A percentile compares a stretch with the other conserved stretches of the same genome.
These are phyloP conservation scores for Orthosia gothica DNA, from an alignment of 2,888 invertebrate species.

Conservation along the genomic window DNA sequence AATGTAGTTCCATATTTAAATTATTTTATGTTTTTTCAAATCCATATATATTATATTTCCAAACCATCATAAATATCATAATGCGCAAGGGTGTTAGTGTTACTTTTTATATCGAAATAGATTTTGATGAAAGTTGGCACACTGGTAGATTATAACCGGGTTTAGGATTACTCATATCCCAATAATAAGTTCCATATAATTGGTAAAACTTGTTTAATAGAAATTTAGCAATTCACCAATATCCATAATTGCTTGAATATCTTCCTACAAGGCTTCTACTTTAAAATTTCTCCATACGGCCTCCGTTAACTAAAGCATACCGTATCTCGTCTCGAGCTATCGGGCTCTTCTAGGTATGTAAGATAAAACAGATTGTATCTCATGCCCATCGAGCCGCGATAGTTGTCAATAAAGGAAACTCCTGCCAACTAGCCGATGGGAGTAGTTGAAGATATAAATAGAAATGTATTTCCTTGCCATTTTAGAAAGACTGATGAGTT, in stretches of 20 bases:
- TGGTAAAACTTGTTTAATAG: not conserved
- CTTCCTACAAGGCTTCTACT: not conserved
- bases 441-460: slow-evolving; percentile 22
- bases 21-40: not conserved
- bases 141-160: no score
- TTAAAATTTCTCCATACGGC: not conserved
- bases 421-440: slow-evolving; percentile 7
- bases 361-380: slow-evolving; percentile 52
- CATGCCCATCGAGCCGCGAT: slow-evolving; percentile 16
- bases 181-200: no score
- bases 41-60: no score
- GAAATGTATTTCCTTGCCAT: not conserved
- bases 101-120: no score
- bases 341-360: slow-evolving; percentile 7
- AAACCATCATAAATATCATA: no score
- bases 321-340: slow-evolving; percentile 7
- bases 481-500: not conserved
- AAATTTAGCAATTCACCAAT: not conserved
- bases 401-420: slow-evolving; percentile 52
- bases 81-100: no score
- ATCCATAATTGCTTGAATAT: no score
- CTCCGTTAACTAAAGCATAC: not conserved
- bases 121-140: no score
- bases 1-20: not conserved
- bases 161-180: no score